Conservation (phyloP, 2,888 invertebrate species). For the Lutraria lutraria region DNA sequence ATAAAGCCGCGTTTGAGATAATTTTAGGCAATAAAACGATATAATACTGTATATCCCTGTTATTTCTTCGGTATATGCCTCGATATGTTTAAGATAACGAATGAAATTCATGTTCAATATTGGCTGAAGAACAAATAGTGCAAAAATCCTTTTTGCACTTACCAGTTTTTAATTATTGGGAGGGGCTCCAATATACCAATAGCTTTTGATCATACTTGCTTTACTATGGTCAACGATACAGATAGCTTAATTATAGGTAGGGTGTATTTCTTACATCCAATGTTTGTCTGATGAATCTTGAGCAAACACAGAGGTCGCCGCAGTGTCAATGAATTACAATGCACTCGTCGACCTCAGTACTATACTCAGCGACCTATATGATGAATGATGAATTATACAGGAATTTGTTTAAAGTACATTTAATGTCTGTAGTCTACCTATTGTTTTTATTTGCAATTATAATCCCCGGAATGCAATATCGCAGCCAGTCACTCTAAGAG, state of each 20-base stretch:
- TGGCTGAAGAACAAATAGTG: too few species aligned
- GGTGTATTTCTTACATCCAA: not conserved
- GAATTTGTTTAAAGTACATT: not conserved
- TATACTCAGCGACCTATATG: not conserved
- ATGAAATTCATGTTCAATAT: too few species aligned
- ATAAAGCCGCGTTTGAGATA: too few species aligned
- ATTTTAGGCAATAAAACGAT: too few species aligned
- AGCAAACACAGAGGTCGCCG: not conserved
- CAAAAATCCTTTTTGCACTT: too few species aligned
- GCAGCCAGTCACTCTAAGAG: not conserved
- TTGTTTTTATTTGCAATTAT: conserved; percentile 24
- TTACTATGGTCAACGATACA: not conserved
- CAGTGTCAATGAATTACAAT: not conserved
- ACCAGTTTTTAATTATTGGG: too few species aligned
- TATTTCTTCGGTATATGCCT: too few species aligned
- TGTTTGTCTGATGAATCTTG: not conserved
- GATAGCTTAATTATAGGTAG: not conserved
- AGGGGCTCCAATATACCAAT: too few species aligned
- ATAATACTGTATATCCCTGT: too few species aligned
- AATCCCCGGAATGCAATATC: not conserved
- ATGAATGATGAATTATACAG: not conserved
- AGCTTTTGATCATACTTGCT: not conserved
- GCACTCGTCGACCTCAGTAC: not conserved
- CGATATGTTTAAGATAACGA: too few species aligned
- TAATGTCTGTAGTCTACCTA: not conserved